Conservation (phyloP, 1,140 invertebrate genomes). For the Notospermus geniculatus region DNA sequence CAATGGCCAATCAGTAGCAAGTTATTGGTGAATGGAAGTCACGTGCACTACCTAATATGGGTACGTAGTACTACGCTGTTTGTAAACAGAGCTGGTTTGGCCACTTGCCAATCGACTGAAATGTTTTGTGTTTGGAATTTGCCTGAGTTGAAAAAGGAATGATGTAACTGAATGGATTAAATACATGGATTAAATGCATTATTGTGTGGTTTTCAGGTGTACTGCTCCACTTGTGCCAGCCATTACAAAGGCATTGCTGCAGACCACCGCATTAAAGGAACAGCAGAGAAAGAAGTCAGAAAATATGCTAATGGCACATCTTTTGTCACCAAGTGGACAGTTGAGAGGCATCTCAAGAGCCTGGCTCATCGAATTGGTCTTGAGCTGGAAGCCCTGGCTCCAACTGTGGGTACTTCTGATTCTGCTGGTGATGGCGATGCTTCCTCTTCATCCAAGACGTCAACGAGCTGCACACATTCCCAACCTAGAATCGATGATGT, state of each 20-base stretch:
- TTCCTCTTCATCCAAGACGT: too few species aligned
- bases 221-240: slow-evolving; percentile 1
- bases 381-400: neutral
- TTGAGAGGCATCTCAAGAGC: neutral
- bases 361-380: neutral
- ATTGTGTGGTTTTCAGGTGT: slow-evolving; percentile 6
- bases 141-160: too few species aligned
- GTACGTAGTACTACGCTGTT: too few species aligned
- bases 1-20: too few species aligned
- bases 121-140: too few species aligned
- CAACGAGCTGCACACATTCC: too few species aligned
- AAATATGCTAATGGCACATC: neutral
- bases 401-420: neutral
- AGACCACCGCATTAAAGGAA: neutral
- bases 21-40: too few species aligned
- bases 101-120: too few species aligned
- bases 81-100: too few species aligned
- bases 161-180: too few species aligned
- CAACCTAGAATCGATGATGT: slow-evolving; percentile 1
- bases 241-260: neutral
- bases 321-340: neutral
- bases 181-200: too few species aligned
- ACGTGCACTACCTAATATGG: too few species aligned
- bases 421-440: neutral
- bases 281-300: neutral